Base-by-base conservation (phyloP, 2,888 invertebrate genomes). In the Leptinotarsa rubiginosa region DNA sequence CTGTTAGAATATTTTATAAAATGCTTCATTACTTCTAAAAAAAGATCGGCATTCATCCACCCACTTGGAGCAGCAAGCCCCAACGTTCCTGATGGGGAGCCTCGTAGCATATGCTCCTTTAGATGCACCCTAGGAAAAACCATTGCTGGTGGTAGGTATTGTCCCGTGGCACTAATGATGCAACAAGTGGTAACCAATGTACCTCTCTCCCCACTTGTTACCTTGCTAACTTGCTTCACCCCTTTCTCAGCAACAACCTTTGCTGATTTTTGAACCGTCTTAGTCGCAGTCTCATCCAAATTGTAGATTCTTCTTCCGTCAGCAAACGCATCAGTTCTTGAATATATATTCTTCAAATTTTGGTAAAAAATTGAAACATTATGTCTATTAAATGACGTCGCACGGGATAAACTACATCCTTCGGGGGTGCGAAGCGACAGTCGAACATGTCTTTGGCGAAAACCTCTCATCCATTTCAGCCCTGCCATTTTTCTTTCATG, bases 271-370 rank as follows among this genome's bases (percentile, higher is more conserved):
- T 77, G 77, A 25, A 76, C 76, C 41, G 77, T 77, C 10, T 50
- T 72, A n/a, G 77, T 76, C 15, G 66, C 73, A 47, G 78, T 78
- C 56, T 79, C 77, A 68, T 78, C 78, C 18, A 78, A 70, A 65
- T 76, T 78, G 66, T 59, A 78, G 20, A 78, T 69, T 52, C 75
- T 20, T 66, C 67, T 50, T 49, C 75, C 75, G 59, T 74, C 66
- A 71, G 75, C 73, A 69, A 67, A 77, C 62, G 49, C 65, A 62
- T 47, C 65, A 77, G 16, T 47, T 72, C 67, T 71, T 65, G 49
- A 41, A 50, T 47, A 73, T 49, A 73, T 73, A 22, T 56, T 56
- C 68, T 75, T 72, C 70, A 75, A 56, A 66, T 75, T 72, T 47
- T 68, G n/a, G 56, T 64, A 75, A 72, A 69, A 75, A 62, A 73